Conservation (phyloP, 1,140 invertebrate genomes). For the Papilio polytes region DNA sequence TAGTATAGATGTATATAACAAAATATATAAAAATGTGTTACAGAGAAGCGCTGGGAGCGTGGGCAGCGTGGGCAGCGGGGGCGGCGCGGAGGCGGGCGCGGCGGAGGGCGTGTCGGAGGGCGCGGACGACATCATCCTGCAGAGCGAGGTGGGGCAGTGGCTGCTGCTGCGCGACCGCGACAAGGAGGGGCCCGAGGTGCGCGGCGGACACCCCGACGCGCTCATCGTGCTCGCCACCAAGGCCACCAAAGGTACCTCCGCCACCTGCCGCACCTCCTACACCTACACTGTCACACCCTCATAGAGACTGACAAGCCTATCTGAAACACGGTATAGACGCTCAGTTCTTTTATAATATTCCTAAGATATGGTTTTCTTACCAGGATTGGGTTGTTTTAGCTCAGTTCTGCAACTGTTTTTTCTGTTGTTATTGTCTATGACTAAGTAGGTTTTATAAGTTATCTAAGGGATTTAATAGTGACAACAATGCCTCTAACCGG, state of each 20-base stretch:
- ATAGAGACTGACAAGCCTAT: background rate
- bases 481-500: no score
- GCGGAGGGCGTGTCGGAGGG: conserved; percentile 48
- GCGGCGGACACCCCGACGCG: conserved; percentile 95
- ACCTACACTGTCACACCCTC: background rate
- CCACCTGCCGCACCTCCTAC: conserved; percentile 61
- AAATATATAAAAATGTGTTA: background rate
- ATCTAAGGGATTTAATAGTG: no score
- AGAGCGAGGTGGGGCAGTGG: conserved; percentile 91
- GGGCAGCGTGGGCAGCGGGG: conserved; percentile 63
- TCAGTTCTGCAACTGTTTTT: no score
- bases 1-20: no score
- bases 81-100: conserved; percentile 42
- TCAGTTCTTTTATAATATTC: no score
- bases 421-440: no score
- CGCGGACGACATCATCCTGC: conserved; percentile 79
- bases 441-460: no score
- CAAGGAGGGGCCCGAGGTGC: conserved; percentile 94
- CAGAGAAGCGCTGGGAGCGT: conserved; percentile 70
- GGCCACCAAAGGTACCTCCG: conserved; percentile 90
- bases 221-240: conserved; percentile 97
- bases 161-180: conserved; percentile 89
- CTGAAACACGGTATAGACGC: no score
- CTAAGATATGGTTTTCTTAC: no score
- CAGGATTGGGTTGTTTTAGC: no score